Percentiles rank a stretch among this genome's conserved stretches.
Evolutionary conservation across 2,888 invertebrate species (phyloP).

Genomic region (Eristalis pertinax): DNA sequence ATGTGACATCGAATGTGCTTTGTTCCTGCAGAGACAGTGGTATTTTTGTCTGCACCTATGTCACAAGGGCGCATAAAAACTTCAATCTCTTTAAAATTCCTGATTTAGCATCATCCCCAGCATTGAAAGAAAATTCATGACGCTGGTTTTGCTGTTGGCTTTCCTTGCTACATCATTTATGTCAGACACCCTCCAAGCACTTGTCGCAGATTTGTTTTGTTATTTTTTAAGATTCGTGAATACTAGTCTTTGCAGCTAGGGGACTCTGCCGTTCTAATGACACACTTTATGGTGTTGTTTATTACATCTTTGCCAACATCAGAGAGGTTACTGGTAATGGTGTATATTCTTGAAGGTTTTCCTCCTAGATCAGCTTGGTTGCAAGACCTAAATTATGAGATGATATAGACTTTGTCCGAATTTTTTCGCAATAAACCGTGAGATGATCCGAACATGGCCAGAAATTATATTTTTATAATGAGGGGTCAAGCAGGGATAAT

Average conservation of each 20-base stretch:
- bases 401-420: slow-evolving; percentile 31
- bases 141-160: background rate
- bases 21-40: slow-evolving; percentile 6
- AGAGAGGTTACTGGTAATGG: background rate
- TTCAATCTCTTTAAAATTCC: slow-evolving; percentile 26
- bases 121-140: slow-evolving; percentile 27
- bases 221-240: slow-evolving; percentile 37
- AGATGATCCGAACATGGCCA: slow-evolving; percentile 4
- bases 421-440: slow-evolving; percentile 21
- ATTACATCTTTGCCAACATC: slow-evolving; percentile 26
- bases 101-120: slow-evolving; percentile 21
- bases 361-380: background rate
- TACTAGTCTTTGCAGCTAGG: background rate
- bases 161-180: slow-evolving; percentile 46
- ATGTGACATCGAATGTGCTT: slow-evolving; percentile 21
- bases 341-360: slow-evolving; percentile 19
- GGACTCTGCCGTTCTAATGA: slow-evolving; percentile 26
- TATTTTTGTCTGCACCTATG: slow-evolving; percentile 26
- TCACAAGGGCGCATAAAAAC: slow-evolving; percentile 32
- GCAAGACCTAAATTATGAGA: slow-evolving; percentile 31
- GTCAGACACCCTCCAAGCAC: slow-evolving; percentile 44
- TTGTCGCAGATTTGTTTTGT: slow-evolving; percentile 52
- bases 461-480: slow-evolving; percentile 33
- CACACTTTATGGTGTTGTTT: slow-evolving; percentile 53
- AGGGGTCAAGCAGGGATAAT: slow-evolving; percentile 32